phyloP scores from a whole-genome alignment of 1,140 invertebrate genomes.

The Probaryconus sp. region DNA sequence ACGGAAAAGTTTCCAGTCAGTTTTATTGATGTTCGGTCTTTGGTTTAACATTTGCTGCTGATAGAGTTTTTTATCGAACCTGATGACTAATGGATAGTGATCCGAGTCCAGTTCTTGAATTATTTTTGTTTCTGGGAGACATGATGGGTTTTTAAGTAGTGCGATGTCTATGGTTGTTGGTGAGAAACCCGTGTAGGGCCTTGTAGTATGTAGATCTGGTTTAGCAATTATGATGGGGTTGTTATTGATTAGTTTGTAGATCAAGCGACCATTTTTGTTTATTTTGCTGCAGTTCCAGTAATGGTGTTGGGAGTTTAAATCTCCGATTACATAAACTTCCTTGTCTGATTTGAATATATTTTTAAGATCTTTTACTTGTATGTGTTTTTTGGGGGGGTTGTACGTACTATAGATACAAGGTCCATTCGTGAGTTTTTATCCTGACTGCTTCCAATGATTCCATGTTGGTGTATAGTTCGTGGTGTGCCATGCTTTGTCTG shows the following conservation, averaged over 20 bases:
- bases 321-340: slow-evolving; percentile 18
- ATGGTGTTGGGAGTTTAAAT: slow-evolving; percentile 51
- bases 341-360: slow-evolving; percentile 23
- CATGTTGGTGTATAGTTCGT: slow-evolving; percentile 3
- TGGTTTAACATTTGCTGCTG: no score
- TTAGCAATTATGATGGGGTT: slow-evolving; percentile 1
- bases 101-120: slow-evolving; percentile 47
- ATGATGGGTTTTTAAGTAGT: slow-evolving; percentile 15
- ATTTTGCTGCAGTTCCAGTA: slow-evolving; percentile 28
- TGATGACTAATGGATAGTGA: slow-evolving; percentile 28
- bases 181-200: not conserved
- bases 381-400: slow-evolving; percentile 21
- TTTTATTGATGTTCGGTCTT: no score
- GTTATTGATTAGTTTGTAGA: not conserved
- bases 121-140: slow-evolving; percentile 9
- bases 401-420: slow-evolving; percentile 26
- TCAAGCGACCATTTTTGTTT: slow-evolving; percentile 33
- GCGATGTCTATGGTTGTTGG: slow-evolving; percentile 2
- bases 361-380: slow-evolving; percentile 21
- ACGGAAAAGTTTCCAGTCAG: no score
- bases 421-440: slow-evolving; percentile 39
- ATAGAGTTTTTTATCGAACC: slow-evolving; percentile 1
- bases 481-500: slow-evolving; percentile 8
- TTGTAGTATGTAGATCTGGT: slow-evolving; percentile 4
- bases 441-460: slow-evolving; percentile 35